phyloP scores from a whole-genome alignment of 2,113 vertebrate species.

The Himantopus leucocephalus region DNA sequence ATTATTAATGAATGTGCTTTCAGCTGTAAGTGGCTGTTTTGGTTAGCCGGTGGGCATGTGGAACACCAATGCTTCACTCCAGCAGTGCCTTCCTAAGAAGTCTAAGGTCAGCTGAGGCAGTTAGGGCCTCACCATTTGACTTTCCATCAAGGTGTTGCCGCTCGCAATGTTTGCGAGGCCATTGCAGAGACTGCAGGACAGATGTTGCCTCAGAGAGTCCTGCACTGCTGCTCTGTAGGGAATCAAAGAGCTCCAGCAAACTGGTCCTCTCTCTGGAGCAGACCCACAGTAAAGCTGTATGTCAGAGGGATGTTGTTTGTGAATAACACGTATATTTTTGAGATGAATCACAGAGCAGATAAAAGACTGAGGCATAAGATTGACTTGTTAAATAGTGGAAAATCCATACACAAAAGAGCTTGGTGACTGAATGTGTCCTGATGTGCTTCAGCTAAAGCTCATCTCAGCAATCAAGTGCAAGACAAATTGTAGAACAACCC shows the following conservation, averaged over 20 bases:
- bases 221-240: not conserved
- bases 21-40: not conserved
- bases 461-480: not conserved
- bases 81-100: not conserved
- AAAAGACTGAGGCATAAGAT: not conserved
- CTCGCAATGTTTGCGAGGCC: not conserved
- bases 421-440: not conserved
- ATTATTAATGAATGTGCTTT: not conserved
- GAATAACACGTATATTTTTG: not conserved
- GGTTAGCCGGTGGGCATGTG: not conserved
- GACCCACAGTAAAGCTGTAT: not conserved
- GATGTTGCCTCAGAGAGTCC: rapidly evolving
- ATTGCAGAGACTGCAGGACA: not conserved
- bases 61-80: not conserved
- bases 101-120: not conserved
- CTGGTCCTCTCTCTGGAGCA: not conserved
- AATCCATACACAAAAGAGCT: not conserved
- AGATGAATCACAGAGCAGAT: not conserved
- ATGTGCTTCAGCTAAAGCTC: not conserved
- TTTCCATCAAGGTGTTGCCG: not conserved
- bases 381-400: not conserved
- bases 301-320: not conserved
- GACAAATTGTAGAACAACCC: not conserved
- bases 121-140: not conserved
- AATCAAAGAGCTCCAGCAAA: not conserved